Evolutionary conservation across 2,888 invertebrate genomes (phyloP).

Genomic region (Gymnosoma rotundatum): DNA sequence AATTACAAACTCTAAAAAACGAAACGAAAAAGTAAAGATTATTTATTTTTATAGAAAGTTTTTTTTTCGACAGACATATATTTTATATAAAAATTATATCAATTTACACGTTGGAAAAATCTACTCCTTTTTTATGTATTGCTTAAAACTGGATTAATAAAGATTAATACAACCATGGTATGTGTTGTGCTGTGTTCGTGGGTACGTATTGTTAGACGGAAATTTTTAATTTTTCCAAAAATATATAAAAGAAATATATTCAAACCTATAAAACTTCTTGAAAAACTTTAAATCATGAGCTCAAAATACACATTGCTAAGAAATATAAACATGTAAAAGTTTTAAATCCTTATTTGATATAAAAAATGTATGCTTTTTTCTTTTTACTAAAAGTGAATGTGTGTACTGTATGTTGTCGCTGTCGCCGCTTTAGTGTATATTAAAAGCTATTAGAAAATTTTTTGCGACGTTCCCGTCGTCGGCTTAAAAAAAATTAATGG

Average conservation of each 20-base stretch:
- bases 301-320: background rate
- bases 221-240: conserved; percentile 61
- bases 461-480: conserved; percentile 68
- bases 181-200: conserved; percentile 70
- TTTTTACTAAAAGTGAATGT: conserved; percentile 50
- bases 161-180: conserved; percentile 59
- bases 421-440: conserved; percentile 56
- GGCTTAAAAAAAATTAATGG: conserved; percentile 46
- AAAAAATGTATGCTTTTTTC: conserved; percentile 65
- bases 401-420: conserved; percentile 59
- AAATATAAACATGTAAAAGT: background rate
- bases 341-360: conserved; percentile 22
- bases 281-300: conserved; percentile 6
- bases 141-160: conserved; percentile 26
- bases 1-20: background rate
- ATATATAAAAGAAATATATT: conserved; percentile 49
- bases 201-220: conserved; percentile 68
- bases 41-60: background rate
- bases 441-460: conserved; percentile 62
- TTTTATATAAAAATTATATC: background rate
- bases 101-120: background rate
- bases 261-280: conserved; percentile 26
- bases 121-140: conserved; percentile 63
- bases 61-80: background rate
- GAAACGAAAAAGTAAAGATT: background rate